Base-by-base conservation (phyloP, 2,888 invertebrate species). In the Ochlodes sylvanus region DNA sequence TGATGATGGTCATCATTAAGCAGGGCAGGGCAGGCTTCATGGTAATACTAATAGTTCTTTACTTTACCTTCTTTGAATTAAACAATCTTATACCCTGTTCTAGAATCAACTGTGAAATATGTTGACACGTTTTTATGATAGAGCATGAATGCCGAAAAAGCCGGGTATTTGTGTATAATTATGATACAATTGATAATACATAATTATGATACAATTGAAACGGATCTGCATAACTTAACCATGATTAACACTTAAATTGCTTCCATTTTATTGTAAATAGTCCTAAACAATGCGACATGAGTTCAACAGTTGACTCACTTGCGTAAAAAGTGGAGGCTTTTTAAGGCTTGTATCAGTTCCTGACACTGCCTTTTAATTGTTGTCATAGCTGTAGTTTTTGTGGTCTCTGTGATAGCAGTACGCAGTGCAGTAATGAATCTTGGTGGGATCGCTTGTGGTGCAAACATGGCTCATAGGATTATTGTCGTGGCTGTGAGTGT, bases 281-380 rank as follows among this genome's bases (percentile, higher is more conserved):
- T 2, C 2, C 15, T 15, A 2, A 15, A 2, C n/a, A n/a, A n/a
- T n/a, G n/a, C 7, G n/a, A 12, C 9, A 4, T 2, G 7, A 47
- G 44, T 47, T 47, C 44, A 47, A 47, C n/a, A 47, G 44, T 17
- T 47, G 44, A 47, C 15, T 47, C 44, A 47, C 7, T 17, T 15
- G 44, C 9, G 44, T 47, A 47, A 47, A 47, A 47, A 47, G 15
- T 47, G 2, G 44, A 47, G 44, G 44, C 44, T 17, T 47, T 47
- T 47, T 47, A 47, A 47, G 44, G 17, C 44, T 47, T 15, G 38
- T 38, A 17, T 47, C 44, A 47, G 44, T 47, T 47, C 44, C 44
- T 47, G 44, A 0, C 17, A 9, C 9, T 17, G 44, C 44, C 44
- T 47, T 47, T 47, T 47, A 47, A 47, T 47, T 47, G n/a, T 17